Conservation (phyloP, 92 coral and sea anemone species). For the Pocillopora meandrina region DNA sequence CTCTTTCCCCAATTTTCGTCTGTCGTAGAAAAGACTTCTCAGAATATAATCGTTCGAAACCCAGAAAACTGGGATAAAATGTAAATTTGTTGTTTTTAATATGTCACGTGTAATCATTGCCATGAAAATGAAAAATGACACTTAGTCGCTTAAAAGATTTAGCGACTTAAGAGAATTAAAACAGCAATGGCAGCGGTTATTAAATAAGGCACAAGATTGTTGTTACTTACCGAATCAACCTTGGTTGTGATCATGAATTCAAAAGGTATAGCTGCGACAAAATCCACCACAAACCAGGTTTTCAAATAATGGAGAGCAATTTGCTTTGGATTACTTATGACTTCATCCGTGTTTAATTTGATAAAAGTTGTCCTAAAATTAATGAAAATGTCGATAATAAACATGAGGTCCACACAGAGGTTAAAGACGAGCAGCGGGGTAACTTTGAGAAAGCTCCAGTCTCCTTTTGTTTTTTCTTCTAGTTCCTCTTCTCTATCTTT, state of each 20-base stretch:
- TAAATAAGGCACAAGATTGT: too few relatives aligned
- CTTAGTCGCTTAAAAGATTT: too few relatives aligned
- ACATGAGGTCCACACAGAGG: slow-evolving; percentile 89
- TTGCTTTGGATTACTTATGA: slow-evolving; percentile 74
- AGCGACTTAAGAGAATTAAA: too few relatives aligned
- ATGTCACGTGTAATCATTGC: too few relatives aligned
- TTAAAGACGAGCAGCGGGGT: slow-evolving; percentile 65
- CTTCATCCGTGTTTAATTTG: slow-evolving; percentile 57
- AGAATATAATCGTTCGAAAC: too few relatives aligned
- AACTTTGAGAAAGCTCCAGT: slow-evolving; percentile 25
- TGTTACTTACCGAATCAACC: slow-evolving; percentile 25
- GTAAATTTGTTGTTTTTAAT: too few relatives aligned
- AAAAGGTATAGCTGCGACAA: slow-evolving; percentile 94
- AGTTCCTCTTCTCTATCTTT: not conserved
- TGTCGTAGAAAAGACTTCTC: too few relatives aligned
- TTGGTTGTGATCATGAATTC: slow-evolving; percentile 66
- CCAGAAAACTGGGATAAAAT: too few relatives aligned
- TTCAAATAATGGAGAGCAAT: slow-evolving; percentile 89
- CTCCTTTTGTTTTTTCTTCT: not conserved
- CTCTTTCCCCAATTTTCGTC: too few relatives aligned
- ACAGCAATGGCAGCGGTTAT: too few relatives aligned
- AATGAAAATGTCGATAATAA: slow-evolving; percentile 83
- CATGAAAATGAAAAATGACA: too few relatives aligned
- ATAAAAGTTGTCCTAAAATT: slow-evolving; percentile 95
- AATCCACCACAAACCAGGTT: slow-evolving; percentile 95